phyloP scores from a whole-genome alignment of 2,888 invertebrate genomes.

The Lithophane leautieri region DNA sequence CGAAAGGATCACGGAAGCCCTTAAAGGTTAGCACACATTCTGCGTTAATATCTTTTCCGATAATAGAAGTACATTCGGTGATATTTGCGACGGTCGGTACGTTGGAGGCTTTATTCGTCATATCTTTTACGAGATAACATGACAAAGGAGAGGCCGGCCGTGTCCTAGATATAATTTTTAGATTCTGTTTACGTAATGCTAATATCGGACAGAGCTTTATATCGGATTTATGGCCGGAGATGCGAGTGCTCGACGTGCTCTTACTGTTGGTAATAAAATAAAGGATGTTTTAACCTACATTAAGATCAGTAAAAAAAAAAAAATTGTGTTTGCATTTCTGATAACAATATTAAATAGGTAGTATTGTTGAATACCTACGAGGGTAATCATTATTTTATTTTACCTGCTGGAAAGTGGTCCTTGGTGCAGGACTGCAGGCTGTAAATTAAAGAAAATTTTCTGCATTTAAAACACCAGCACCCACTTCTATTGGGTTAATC shows the following conservation, averaged over 20 bases:
- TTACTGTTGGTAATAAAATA: constrained; percentile 16
- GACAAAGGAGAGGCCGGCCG: constrained; percentile 40
- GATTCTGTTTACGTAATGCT: constrained; percentile 58
- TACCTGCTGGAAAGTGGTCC: not conserved
- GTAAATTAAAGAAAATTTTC: not conserved
- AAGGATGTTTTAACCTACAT: not conserved
- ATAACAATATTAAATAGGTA: not conserved
- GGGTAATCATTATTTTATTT: not conserved
- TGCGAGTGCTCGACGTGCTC: constrained; percentile 10
- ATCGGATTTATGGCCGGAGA: constrained; percentile 34
- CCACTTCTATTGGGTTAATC: not conserved
- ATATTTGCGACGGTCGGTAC: constrained; percentile 12
- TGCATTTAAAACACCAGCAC: not conserved
- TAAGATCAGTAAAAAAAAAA: not conserved
- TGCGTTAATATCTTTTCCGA: constrained; percentile 57
- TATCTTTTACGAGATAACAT: constrained; percentile 54
- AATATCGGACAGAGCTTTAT: constrained; percentile 52
- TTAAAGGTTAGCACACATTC: constrained; percentile 48
- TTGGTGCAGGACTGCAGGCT: not conserved
- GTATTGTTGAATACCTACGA: not conserved
- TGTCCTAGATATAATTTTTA: constrained; percentile 45
- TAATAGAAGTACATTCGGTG: constrained; percentile 42
- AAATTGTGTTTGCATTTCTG: not conserved
- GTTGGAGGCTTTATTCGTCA: constrained; percentile 37
- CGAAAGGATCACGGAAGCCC: constrained; percentile 11